These are phyloP conservation scores for Podilymbus podiceps DNA, from an alignment of 2,113 vertebrate species.

Conservation along the genomic window DNA sequence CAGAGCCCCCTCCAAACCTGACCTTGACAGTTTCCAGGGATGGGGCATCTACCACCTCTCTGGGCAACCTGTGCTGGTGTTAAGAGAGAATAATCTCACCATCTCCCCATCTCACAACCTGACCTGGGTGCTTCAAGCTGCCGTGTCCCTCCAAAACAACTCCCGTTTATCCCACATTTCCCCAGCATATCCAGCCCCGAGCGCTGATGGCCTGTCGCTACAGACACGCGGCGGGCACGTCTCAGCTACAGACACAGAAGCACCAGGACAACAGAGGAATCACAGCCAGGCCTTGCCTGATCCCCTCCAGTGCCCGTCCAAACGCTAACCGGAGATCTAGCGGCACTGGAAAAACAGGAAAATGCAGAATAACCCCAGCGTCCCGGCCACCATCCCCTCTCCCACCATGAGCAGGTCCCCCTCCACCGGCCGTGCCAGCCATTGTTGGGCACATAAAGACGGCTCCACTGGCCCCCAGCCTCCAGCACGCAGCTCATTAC, in stretches of 20 bases:
- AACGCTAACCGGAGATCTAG: not conserved
- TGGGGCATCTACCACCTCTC: not conserved
- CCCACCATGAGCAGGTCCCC: not conserved
- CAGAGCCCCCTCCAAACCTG: rapidly evolving
- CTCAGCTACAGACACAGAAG: not conserved
- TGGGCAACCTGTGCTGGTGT: rapidly evolving
- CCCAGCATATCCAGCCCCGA: not conserved
- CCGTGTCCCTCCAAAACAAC: not conserved
- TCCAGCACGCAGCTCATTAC: conserved; percentile 51
- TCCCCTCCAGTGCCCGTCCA: not conserved
- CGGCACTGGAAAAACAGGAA: not conserved
- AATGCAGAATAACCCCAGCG: not conserved
- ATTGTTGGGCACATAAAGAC: conserved; percentile 50
- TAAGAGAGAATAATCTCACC: not conserved
- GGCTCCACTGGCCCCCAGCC: not conserved
- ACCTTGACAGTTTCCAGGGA: rapidly evolving
- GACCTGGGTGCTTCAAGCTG: not conserved
- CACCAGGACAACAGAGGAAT: no score
- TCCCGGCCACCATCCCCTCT: not conserved
- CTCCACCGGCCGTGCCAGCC: not conserved
- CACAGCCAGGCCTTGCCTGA: no score
- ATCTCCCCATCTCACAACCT: not conserved
- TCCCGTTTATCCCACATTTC: not conserved
- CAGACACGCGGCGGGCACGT: not conserved
- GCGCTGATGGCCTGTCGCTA: not conserved